Base-by-base conservation (phyloP, 2,888 invertebrate species). In the Anthophora plumipes region DNA sequence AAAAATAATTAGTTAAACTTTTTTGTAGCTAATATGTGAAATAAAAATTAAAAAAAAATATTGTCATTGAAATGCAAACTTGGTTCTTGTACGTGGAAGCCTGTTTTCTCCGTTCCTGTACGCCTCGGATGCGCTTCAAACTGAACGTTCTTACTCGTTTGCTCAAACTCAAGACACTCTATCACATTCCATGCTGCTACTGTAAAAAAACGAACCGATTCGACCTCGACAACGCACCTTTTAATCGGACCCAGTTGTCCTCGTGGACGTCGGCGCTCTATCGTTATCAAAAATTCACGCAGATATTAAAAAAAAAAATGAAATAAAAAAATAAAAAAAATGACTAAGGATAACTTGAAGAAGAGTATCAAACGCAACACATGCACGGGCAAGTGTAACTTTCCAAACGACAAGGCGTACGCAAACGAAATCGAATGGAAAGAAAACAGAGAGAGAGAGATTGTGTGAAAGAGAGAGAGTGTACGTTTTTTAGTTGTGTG, bases 301-400 rank as follows among this genome's bases (percentile, higher is more conserved):
- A 77, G 39, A 22, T 37, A 31, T 8, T 31, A n/a, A 22, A n/a
- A n/a, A 52, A 43, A 1, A 8, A 17, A 22, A 31, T 75, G 57
- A 61, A 46, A 39, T 25, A 25, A 11, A 17, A 22, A n/a, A 54
- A 37, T 31, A 48, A 31, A 55, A 12, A 54, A 17, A 60, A 39
- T 1, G 20, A 14, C 0, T 5, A 43, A 6, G 17, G 0, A 43
- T 12, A 7, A 63, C 8, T 63, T 11, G n/a, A 9, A 52, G 12
- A 25, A 25, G 46, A 55, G 22, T 52, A 73, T 31, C 43, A 67
- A 69, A 68, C 71, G 75, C 52, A 68, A 76, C 82, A 73, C 82
- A 82, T 82, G 82, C 82, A 82, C 71, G 71, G 54, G 68, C 80
- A 82, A 80, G 63, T 68, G 67, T 72, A 48, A 72, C n/a, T 52